Evolutionary conservation across 2,113 vertebrate species (phyloP).

Genomic region (Symphodus melops): DNA sequence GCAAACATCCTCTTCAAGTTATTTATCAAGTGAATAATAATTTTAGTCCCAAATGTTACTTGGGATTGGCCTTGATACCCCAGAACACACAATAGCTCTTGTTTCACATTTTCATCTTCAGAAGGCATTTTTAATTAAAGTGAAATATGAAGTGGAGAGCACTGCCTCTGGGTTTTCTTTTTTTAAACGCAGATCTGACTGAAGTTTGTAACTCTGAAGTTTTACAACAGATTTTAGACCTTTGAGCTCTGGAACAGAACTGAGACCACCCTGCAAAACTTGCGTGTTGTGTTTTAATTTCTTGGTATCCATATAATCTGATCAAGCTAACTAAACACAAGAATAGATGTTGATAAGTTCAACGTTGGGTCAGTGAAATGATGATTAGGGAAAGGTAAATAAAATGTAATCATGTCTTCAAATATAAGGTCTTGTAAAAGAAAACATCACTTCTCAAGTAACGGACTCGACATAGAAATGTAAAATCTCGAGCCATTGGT

Average conservation of each 20-base stretch:
- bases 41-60: constrained; percentile 11
- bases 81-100: background rate
- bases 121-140: constrained; percentile 1
- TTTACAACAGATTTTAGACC: background rate
- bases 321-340: too few species aligned
- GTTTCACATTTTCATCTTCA: background rate
- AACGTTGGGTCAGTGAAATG: too few species aligned
- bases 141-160: background rate
- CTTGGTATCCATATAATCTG: background rate
- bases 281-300: background rate
- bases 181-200: background rate
- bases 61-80: constrained; percentile 2
- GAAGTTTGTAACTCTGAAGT: background rate
- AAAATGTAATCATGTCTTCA: too few species aligned
- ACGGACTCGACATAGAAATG: too few species aligned
- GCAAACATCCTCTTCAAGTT: constrained; percentile 5
- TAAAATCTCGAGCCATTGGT: too few species aligned
- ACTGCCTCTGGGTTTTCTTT: background rate
- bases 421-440: too few species aligned
- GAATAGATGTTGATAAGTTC: too few species aligned
- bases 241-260: background rate
- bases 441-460: too few species aligned
- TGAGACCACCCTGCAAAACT: background rate
- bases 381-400: too few species aligned
- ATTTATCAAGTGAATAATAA: constrained; percentile 15